Conservation (phyloP, 2,888 invertebrate species). For the Cybosia mesomella region DNA sequence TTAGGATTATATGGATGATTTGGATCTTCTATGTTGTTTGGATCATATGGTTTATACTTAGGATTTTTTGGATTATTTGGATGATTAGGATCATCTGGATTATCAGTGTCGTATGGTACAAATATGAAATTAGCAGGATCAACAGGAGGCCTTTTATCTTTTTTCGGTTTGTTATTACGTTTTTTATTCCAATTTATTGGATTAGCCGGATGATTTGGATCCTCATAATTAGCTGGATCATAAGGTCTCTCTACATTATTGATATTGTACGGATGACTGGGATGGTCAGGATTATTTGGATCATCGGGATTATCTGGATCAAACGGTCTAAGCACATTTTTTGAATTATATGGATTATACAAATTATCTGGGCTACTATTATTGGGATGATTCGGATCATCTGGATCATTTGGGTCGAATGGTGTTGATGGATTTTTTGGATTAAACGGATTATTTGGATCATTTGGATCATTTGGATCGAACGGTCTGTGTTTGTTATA, state of each 20-base stretch:
- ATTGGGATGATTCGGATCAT: not conserved
- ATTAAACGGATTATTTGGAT: too few species aligned
- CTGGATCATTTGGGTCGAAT: too few species aligned
- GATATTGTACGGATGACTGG: too few species aligned
- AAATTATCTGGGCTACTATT: too few species aligned
- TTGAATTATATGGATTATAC: too few species aligned
- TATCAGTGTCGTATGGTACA: conserved; percentile 3
- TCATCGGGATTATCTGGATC: too few species aligned
- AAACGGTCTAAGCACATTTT: too few species aligned
- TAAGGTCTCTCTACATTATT: not conserved
- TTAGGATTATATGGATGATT: conserved; percentile 11
- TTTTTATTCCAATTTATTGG: conserved; percentile 6
- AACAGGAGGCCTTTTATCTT: not conserved
- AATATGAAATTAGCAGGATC: conserved; percentile 1
- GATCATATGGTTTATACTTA: conserved; percentile 10
- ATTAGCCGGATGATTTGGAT: conserved; percentile 12
- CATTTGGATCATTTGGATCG: too few species aligned
- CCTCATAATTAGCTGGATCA: not conserved
- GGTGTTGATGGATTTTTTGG: too few species aligned
- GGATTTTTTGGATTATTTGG: conserved; percentile 14
- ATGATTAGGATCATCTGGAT: conserved; percentile 9
- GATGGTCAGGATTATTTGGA: too few species aligned
- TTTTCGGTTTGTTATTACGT: not conserved
- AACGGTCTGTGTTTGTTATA: too few species aligned
- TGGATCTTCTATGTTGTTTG: conserved; percentile 2